These are phyloP conservation scores for Percina caprodes DNA, from an alignment of 2,113 vertebrate species.

Conservation along the genomic window DNA sequence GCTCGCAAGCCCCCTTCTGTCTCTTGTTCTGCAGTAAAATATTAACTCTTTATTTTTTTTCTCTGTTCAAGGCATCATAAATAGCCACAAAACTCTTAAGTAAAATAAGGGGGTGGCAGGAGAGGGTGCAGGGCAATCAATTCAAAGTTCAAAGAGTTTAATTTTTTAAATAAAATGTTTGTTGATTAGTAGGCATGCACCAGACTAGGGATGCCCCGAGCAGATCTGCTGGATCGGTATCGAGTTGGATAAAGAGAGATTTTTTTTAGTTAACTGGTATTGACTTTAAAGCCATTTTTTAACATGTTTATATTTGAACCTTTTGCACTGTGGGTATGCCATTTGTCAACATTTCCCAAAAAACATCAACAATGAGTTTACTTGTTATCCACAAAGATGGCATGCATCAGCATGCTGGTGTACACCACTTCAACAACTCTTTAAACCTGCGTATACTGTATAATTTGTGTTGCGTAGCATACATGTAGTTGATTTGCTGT, in stretches of 20 bases:
- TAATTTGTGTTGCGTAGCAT: background rate
- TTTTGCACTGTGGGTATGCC: background rate
- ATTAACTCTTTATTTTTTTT: conserved; percentile 89
- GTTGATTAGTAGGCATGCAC: conserved; percentile 39
- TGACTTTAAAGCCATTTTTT: conserved; percentile 19
- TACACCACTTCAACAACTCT: background rate
- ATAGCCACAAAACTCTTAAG: conserved; percentile 44
- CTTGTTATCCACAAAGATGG: background rate
- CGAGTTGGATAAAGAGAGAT: background rate
- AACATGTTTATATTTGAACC: conserved; percentile 58
- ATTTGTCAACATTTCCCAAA: background rate
- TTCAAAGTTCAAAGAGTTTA: conserved; percentile 35
- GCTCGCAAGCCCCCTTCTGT: conserved; percentile 91
- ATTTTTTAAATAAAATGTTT: conserved; percentile 21
- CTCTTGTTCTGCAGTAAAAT: conserved; percentile 94
- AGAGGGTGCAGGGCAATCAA: conserved; percentile 37
- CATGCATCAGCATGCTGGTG: background rate
- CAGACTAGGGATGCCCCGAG: conserved; percentile 48
- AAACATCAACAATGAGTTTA: background rate
- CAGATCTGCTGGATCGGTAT: background rate
- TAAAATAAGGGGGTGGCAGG: conserved; percentile 33
- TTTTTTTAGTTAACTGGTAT: background rate
- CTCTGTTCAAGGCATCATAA: conserved; percentile 88
- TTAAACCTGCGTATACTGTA: background rate
- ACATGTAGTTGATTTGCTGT: background rate